These are phyloP conservation scores for Cotesia congregata DNA, from an alignment of 2,888 invertebrate genomes.

Conservation along the genomic window DNA sequence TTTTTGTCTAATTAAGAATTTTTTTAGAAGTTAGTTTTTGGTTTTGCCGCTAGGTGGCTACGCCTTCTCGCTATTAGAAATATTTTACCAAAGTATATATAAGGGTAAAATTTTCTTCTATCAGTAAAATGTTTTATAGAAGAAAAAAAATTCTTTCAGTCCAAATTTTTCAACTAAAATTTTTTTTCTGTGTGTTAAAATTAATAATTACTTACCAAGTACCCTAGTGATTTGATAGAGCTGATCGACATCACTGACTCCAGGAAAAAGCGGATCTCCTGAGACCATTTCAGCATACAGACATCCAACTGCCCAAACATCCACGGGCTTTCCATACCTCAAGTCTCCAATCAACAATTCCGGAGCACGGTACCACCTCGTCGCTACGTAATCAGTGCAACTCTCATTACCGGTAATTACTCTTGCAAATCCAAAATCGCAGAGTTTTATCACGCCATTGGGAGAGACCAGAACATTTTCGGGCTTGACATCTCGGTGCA, in stretches of 20 bases:
- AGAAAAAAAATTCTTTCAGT: too few species aligned
- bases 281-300: slow-evolving; percentile 88
- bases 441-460: slow-evolving; percentile 87
- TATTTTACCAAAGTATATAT: too few species aligned
- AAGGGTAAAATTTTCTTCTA: too few species aligned
- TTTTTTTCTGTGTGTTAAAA: not conserved
- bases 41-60: too few species aligned
- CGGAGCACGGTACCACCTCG: slow-evolving; percentile 90
- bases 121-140: too few species aligned
- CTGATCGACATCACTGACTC: slow-evolving; percentile 92
- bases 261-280: slow-evolving; percentile 89
- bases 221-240: slow-evolving; percentile 85
- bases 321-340: slow-evolving; percentile 81
- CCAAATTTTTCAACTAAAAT: slow-evolving; percentile 5
- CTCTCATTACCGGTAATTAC: slow-evolving; percentile 81
- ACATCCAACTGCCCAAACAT: slow-evolving; percentile 91
- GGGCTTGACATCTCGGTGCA: slow-evolving; percentile 91
- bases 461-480: slow-evolving; percentile 89
- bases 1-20: too few species aligned
- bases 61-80: too few species aligned
- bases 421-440: slow-evolving; percentile 91
- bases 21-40: too few species aligned
- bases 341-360: slow-evolving; percentile 88
- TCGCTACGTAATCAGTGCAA: slow-evolving; percentile 92
- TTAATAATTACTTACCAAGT: slow-evolving; percentile 73